These are phyloP conservation scores for Chondrilla cf. caribensis DNA, from an alignment of 37 sponge, comb jelly and placozoan genomes.

Conservation along the genomic window DNA sequence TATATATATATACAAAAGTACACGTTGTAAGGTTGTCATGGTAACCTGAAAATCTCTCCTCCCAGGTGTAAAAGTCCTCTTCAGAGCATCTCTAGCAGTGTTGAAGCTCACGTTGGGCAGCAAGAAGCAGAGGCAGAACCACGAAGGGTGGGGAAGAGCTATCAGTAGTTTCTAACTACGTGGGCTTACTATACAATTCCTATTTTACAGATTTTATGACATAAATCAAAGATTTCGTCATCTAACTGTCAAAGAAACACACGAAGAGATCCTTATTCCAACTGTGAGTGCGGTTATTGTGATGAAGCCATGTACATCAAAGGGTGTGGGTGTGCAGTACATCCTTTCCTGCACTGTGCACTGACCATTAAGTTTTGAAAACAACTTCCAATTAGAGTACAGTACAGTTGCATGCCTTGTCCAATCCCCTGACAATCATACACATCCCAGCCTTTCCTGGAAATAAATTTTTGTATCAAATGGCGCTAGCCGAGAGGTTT, in stretches of 20 bases:
- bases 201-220: slow-evolving; percentile 54
- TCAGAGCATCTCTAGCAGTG: slow-evolving; percentile 78
- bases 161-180: background rate
- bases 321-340: no score
- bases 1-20: background rate
- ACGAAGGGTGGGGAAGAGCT: slow-evolving; percentile 27
- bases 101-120: slow-evolving; percentile 60
- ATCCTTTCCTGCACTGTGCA: no score
- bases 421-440: no score
- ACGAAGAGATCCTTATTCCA: slow-evolving; percentile 67
- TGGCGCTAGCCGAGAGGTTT: no score
- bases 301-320: no score
- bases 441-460: no score
- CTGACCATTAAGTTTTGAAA: no score
- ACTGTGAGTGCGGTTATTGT: slow-evolving; percentile 27
- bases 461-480: no score
- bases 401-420: no score
- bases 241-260: slow-evolving; percentile 63
- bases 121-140: slow-evolving; percentile 42
- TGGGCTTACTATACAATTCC: no score
- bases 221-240: slow-evolving; percentile 58
- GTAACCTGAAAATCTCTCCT: background rate
- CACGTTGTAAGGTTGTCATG: no score
- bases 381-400: no score
- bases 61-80: slow-evolving; percentile 64